Evolutionary conservation across 2,888 invertebrate species (phyloP), one percentile per base, ranked within the genome.

Genomic region (Nephrotoma flavescens): DNA sequence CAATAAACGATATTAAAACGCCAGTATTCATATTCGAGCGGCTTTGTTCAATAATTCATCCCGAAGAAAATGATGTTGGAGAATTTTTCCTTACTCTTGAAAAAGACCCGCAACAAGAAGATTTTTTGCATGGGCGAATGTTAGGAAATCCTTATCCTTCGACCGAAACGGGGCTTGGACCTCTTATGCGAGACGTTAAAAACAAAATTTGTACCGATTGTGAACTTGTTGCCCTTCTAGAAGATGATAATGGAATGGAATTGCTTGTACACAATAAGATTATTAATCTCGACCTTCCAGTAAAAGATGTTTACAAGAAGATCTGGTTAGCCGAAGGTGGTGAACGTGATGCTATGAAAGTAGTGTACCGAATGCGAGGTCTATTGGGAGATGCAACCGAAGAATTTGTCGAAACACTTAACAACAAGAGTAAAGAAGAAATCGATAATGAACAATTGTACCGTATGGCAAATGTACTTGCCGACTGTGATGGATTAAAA

Each of bases 181-280:
- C 99, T 0, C 92, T 99, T 11, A 99, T 99, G 99, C 94, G 99
- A 57, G 98, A 99, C 91, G 97, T 99, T 9, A 99, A 99, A 92
- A 99, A 99, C 92, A 99, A 99, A 92, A 99, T 99, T 89, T 98
- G 98, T 90, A 97, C 96, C 85, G 99, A 99, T 92, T 99, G 99
- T 92, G 99, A 99, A 91, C 93, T 99, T 87, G 98, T 99, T n/a
- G 99, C 99, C 0, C 92, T 99, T 42, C 92, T 99, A 0, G 99
- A 99, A 90, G 99, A 99, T 91, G 99, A 99, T 91, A 99, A 98
- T 90, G 99, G 99, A 87, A 99, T 99, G 98, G 99, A 99, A 91
- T 93, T 99, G 88, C 93, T 99, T 44, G 99, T 99, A 6, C 97
- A 97, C 91, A 99, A 99, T 91, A 99, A 99, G 93, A 99, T 99